phyloP scores from a whole-genome alignment of 2,113 vertebrate genomes.

The Indicator maculatus region DNA sequence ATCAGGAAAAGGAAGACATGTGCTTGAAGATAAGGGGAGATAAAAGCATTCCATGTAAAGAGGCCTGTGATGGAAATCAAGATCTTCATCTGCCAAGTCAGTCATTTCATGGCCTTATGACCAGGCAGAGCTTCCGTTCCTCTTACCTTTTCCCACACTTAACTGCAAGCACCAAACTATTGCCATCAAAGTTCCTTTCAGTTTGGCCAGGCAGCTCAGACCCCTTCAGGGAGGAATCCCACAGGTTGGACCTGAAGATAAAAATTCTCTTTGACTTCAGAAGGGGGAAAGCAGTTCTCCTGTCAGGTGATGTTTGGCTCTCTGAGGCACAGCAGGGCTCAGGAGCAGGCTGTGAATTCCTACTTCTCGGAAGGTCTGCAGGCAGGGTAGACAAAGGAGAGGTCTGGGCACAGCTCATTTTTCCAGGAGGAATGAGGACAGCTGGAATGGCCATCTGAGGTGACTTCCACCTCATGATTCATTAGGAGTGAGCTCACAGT shows the following conservation, averaged over 20 bases:
- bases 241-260: neutral
- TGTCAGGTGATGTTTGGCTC: neutral
- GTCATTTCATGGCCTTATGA: constrained; percentile 3
- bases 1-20: constrained; percentile 68
- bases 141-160: constrained; percentile 51
- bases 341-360: neutral
- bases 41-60: constrained; percentile 58
- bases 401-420: neutral
- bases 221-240: neutral
- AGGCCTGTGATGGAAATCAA: constrained; percentile 3
- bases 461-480: neutral
- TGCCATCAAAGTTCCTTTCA: neutral
- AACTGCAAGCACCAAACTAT: neutral
- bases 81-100: constrained; percentile 55
- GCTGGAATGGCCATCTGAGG: neutral
- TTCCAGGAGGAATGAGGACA: neutral
- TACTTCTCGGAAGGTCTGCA: neutral
- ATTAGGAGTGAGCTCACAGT: neutral
- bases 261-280: neutral
- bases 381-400: neutral
- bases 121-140: neutral
- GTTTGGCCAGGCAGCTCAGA: neutral
- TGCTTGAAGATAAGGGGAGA: constrained; percentile 57
- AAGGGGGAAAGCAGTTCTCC: neutral
- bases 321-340: neutral